Conservation (phyloP, 2,113 vertebrate species). For the Pterocles burchelli region DNA sequence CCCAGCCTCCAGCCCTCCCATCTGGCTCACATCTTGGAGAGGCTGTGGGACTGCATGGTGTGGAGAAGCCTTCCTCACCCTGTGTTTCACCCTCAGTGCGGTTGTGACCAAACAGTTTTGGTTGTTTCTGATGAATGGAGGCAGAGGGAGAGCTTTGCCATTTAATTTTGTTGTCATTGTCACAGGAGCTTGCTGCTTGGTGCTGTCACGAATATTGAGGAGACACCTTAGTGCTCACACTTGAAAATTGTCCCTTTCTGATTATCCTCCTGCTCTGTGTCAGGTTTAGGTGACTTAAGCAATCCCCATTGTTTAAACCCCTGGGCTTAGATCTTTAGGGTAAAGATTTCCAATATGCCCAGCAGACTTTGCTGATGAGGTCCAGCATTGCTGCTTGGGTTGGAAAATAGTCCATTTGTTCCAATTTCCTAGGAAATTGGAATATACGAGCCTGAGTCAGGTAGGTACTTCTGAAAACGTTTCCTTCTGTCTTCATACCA, state of each 20-base stretch:
- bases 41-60: fast-evolving
- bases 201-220: background rate
- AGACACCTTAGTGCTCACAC: background rate
- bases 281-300: background rate
- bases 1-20: background rate
- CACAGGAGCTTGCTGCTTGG: background rate
- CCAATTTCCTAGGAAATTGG: background rate
- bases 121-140: background rate
- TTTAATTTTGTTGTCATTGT: too few species aligned
- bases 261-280: background rate
- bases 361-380: background rate
- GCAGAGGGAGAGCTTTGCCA: fast-evolving
- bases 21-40: too few species aligned
- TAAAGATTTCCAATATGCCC: background rate
- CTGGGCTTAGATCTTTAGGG: background rate
- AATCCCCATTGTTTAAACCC: background rate
- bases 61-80: fast-evolving
- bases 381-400: background rate
- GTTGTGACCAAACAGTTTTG: background rate
- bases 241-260: background rate
- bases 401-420: background rate
- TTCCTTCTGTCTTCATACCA: background rate
- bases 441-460: background rate
- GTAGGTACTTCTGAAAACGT: background rate
- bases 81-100: fast-evolving